Evolutionary conservation across 2,797 vertebrate genomes (phyloP).

Genomic region (Ispidina lecontei): DNA sequence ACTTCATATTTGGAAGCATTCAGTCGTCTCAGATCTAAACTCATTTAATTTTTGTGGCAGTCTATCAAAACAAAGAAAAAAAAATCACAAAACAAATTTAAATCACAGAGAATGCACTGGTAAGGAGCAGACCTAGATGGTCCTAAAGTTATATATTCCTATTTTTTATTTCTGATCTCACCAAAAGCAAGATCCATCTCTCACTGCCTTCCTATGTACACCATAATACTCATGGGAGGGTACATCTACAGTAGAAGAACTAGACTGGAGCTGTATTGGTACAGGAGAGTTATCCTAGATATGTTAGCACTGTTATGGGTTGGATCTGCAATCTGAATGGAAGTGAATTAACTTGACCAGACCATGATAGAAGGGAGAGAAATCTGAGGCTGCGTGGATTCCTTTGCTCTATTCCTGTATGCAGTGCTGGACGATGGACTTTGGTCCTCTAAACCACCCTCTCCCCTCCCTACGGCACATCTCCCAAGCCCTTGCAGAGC

Average conservation of each 20-base stretch:
- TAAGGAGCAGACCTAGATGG: background rate
- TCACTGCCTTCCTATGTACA: background rate
- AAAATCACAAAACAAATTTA: no score
- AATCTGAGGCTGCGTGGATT: background rate
- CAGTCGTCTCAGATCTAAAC: background rate
- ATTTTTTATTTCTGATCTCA: background rate
- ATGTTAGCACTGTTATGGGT: background rate
- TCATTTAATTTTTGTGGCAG: background rate
- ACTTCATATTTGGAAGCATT: background rate
- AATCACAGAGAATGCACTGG: no score
- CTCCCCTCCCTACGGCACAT: background rate
- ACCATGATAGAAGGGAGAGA: accelerated
- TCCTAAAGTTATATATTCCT: background rate
- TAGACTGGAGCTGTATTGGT: background rate
- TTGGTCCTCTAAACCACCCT: background rate
- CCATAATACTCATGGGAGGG: background rate
- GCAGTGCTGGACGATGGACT: background rate
- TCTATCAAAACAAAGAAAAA: background rate
- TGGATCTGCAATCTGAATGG: background rate
- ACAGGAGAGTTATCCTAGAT: background rate
- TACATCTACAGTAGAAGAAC: background rate
- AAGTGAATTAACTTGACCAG: background rate
- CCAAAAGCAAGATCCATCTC: background rate
- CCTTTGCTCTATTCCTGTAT: background rate
- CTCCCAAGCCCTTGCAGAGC: background rate